Conservation (phyloP, 1,140 invertebrate species). For the Drosophila bipectinata region DNA sequence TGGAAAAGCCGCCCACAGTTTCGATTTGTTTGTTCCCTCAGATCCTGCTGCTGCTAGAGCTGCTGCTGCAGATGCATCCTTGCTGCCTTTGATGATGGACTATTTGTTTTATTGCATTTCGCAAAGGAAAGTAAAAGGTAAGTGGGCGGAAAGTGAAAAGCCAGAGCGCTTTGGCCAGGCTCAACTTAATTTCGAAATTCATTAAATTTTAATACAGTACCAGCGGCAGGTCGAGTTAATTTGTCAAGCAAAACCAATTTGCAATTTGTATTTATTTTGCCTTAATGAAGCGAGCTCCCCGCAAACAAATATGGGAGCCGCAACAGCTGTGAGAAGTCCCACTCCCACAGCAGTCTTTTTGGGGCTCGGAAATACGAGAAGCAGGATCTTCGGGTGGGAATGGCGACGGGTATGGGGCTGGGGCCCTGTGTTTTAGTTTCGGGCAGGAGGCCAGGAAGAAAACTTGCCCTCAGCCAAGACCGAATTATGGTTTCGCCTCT, state of each 20-base stretch:
- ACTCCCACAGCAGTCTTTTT: background rate
- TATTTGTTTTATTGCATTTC: constrained; percentile 24
- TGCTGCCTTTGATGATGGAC: background rate
- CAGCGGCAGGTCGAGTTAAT: constrained; percentile 40
- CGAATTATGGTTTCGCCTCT: constrained; percentile 58
- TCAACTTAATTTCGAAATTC: constrained; percentile 31
- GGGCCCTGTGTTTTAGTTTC: constrained; percentile 25
- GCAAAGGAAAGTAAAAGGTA: constrained; percentile 12
- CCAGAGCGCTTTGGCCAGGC: constrained; percentile 4
- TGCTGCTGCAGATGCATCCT: no score
- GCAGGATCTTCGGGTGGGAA: background rate
- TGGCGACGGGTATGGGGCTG: background rate
- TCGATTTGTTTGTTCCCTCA: constrained; percentile 58
- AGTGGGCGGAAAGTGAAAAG: constrained; percentile 2
- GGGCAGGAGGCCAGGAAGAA: background rate
- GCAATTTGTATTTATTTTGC: constrained; percentile 76
- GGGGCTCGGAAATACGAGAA: constrained; percentile 8
- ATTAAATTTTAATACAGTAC: constrained; percentile 38
- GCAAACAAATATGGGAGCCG: constrained; percentile 74
- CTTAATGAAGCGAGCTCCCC: constrained; percentile 62
- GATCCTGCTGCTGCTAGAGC: no score
- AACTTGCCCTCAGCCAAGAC: constrained; percentile 54
- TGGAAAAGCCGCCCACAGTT: constrained; percentile 67
- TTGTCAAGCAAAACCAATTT: constrained; percentile 66
- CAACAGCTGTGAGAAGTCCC: constrained; percentile 53